Evolutionary conservation across 2,888 invertebrate genomes (phyloP), one percentile per base, ranked within the genome.

Genomic region (Apodemia zela): DNA sequence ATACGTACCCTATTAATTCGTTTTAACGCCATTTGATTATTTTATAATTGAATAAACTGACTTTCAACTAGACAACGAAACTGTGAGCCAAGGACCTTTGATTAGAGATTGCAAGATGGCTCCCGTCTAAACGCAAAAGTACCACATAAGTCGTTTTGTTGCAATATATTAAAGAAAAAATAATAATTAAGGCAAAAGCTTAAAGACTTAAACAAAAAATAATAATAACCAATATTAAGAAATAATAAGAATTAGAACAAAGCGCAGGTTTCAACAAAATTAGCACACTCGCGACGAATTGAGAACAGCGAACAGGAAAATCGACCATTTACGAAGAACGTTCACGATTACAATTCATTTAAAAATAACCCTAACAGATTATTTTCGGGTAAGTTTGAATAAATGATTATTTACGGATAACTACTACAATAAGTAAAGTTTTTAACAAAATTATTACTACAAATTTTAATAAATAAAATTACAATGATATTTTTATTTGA

Each of bases 1-100:
- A 87, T 92, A 94, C 95, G 89, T 95, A 96, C 96, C 97, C 97
- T 97, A 95, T 97, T 97, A 95, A 97, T 97, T 96, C 97, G 96
- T 96, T 97, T 97, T 96, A 97, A 96, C 95, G 97, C 97, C 97
- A 97, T 97, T 95, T 95, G 93, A 93, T 93, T 93, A 92, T 93
- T 92, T 92, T 92, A 93, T 92, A 93, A 93, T 94, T 93, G 93
- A 94, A 93, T 93, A 93, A 93, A 94, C 94, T 94, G 94, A 94
- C 93, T 94, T 94, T 93, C 93, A 93, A 94, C 94, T 94, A 95
- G 94, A 95, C 95, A 95, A 95, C 94, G 95, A 94, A 94, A 95
- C 94, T 94, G 94, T 94, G 94, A 95, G 94, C 95, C 94, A 95
- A 94, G 94, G 95, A 95, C 95, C 95, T 95, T 95, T 95, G 95